Evolutionary conservation across 2,888 invertebrate genomes (phyloP).

Genomic region (Philopedon plagiatum): DNA sequence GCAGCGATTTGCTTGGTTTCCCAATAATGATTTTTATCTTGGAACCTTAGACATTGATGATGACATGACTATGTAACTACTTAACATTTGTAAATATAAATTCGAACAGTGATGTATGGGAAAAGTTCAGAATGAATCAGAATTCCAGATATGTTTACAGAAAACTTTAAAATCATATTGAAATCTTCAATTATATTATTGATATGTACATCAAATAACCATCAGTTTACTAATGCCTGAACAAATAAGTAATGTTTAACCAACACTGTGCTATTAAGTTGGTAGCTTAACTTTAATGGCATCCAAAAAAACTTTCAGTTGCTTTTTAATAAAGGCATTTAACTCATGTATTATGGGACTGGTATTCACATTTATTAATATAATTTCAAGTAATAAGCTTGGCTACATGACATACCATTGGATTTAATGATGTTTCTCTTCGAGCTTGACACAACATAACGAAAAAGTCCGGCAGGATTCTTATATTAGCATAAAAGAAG

Average conservation of each 20-base stretch:
- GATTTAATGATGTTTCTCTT: slow-evolving; percentile 32
- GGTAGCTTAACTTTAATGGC: neutral
- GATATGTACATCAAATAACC: too few species aligned
- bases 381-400: slow-evolving; percentile 28
- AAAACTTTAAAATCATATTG: too few species aligned
- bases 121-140: too few species aligned
- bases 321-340: slow-evolving; percentile 8
- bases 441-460: slow-evolving; percentile 33
- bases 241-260: neutral
- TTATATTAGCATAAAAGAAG: slow-evolving; percentile 35
- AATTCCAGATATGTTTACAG: too few species aligned
- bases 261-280: neutral
- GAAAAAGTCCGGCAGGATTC: slow-evolving; percentile 20
- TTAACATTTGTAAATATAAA: too few species aligned
- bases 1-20: too few species aligned
- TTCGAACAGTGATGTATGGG: too few species aligned
- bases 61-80: too few species aligned
- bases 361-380: slow-evolving; percentile 28
- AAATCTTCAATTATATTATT: too few species aligned
- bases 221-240: neutral
- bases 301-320: neutral
- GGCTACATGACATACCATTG: slow-evolving; percentile 32
- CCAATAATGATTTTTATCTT: too few species aligned
- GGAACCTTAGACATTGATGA: too few species aligned
- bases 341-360: slow-evolving; percentile 23